Percentiles rank a stretch among this genome's conserved stretches.
These are phyloP conservation scores for Icerya purchasi DNA, from an alignment of 2,888 invertebrate species.

Conservation along the genomic window DNA sequence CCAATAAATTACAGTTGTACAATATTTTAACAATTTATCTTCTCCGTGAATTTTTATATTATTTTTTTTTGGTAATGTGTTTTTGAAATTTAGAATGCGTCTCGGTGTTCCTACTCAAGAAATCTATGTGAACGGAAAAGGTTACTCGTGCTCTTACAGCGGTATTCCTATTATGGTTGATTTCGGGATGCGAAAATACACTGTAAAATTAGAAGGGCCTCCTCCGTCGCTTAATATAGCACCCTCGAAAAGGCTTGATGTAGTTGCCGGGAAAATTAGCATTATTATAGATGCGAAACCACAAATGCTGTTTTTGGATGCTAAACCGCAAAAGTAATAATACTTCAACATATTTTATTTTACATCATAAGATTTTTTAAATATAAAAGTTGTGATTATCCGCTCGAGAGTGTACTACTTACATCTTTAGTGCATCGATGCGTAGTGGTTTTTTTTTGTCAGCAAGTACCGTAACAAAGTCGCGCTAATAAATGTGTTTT, in stretches of 20 bases:
- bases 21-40: not conserved
- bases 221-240: slow-evolving; percentile 87
- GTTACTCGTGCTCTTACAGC: slow-evolving; percentile 83
- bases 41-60: not conserved
- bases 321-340: slow-evolving; percentile 45
- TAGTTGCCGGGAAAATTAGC: slow-evolving; percentile 65
- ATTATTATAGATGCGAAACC: slow-evolving; percentile 54
- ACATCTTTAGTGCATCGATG: too few species aligned
- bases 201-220: slow-evolving; percentile 68
- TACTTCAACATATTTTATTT: too few species aligned
- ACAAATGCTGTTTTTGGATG: slow-evolving; percentile 59
- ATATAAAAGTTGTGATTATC: too few species aligned
- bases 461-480: too few species aligned
- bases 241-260: slow-evolving; percentile 47
- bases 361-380: too few species aligned
- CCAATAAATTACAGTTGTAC: slow-evolving; percentile 3
- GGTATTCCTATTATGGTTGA: slow-evolving; percentile 67
- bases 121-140: slow-evolving; percentile 65
- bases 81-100: slow-evolving; percentile 34
- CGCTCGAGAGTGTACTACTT: too few species aligned
- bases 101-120: slow-evolving; percentile 85
- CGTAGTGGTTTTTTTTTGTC: too few species aligned
- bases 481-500: too few species aligned
- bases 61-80: slow-evolving; percentile 3
- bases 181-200: slow-evolving; percentile 45